These are phyloP conservation scores for Labia minor DNA, from an alignment of 2,888 invertebrate genomes.

Conservation along the genomic window DNA sequence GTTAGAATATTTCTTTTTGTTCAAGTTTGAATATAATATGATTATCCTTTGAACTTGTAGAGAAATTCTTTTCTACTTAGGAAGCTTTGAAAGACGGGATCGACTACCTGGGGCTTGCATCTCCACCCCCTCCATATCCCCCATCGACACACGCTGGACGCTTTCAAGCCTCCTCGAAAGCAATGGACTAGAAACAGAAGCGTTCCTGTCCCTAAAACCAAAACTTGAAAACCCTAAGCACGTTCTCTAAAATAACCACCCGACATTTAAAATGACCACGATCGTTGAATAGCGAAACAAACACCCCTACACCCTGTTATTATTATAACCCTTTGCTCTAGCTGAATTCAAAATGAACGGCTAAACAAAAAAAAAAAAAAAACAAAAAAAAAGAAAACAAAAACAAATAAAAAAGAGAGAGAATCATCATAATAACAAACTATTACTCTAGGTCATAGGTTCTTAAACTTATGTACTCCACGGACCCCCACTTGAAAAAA, in stretches of 20 bases:
- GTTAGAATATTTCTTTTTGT: too few species aligned
- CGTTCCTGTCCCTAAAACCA: not conserved
- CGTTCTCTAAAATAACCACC: constrained; percentile 13
- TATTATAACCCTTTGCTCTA: constrained; percentile 6
- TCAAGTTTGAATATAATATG: too few species aligned
- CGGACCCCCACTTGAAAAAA: too few species aligned
- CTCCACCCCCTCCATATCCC: too few species aligned
- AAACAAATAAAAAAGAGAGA: too few species aligned
- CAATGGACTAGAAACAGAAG: not conserved
- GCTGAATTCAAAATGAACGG: not conserved
- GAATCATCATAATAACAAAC: not conserved
- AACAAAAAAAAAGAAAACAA: not conserved
- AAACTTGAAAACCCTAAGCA: not conserved
- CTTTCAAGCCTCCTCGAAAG: not conserved
- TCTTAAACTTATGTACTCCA: too few species aligned
- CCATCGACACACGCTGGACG: not conserved
- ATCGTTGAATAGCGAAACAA: constrained; percentile 13
- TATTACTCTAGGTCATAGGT: too few species aligned
- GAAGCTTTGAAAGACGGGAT: too few species aligned
- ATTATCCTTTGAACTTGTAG: too few species aligned
- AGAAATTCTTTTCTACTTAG: too few species aligned
- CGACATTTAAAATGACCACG: constrained; percentile 7
- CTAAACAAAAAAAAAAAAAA: not conserved
- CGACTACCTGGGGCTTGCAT: too few species aligned
- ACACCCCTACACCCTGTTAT: not conserved